Percentiles rank a stretch among this genome's conserved stretches.
Evolutionary conservation across 1,140 invertebrate genomes (phyloP).

Genomic region (Brevipalpus yothersi): DNA sequence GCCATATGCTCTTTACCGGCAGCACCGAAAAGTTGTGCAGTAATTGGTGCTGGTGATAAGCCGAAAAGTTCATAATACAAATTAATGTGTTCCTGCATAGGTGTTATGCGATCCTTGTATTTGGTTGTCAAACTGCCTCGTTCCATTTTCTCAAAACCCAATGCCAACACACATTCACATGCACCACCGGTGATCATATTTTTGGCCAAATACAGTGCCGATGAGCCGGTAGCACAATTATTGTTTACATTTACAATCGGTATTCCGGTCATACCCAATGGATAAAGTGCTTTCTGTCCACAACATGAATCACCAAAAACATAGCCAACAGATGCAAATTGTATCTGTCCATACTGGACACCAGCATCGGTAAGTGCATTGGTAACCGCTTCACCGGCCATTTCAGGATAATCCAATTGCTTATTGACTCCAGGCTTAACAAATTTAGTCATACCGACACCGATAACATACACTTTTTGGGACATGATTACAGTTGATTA

Average conservation of each 20-base stretch:
- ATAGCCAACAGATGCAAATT: slow-evolving; percentile 78
- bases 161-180: slow-evolving; percentile 60
- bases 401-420: slow-evolving; percentile 70
- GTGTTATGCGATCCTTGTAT: slow-evolving; percentile 68
- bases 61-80: slow-evolving; percentile 57
- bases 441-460: slow-evolving; percentile 93
- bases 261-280: slow-evolving; percentile 83
- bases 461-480: slow-evolving; percentile 56
- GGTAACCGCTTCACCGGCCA: slow-evolving; percentile 72
- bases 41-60: slow-evolving; percentile 48
- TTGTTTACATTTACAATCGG: slow-evolving; percentile 98
- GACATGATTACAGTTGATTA: not conserved
- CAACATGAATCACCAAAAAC: slow-evolving; percentile 89
- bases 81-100: slow-evolving; percentile 72
- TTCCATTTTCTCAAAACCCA: slow-evolving; percentile 98
- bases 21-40: slow-evolving; percentile 90
- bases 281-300: slow-evolving; percentile 81
- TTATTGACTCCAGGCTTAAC: slow-evolving; percentile 51
- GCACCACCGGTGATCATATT: slow-evolving; percentile 64
- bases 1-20: slow-evolving; percentile 90
- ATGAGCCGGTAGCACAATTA: slow-evolving; percentile 87
- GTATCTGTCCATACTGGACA: slow-evolving; percentile 47
- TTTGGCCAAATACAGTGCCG: slow-evolving; percentile 65
- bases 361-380: slow-evolving; percentile 67
- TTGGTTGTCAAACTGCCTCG: slow-evolving; percentile 54